These are phyloP conservation scores for Glaucidium brasilianum DNA, from an alignment of 2,113 vertebrate species.

Conservation along the genomic window DNA sequence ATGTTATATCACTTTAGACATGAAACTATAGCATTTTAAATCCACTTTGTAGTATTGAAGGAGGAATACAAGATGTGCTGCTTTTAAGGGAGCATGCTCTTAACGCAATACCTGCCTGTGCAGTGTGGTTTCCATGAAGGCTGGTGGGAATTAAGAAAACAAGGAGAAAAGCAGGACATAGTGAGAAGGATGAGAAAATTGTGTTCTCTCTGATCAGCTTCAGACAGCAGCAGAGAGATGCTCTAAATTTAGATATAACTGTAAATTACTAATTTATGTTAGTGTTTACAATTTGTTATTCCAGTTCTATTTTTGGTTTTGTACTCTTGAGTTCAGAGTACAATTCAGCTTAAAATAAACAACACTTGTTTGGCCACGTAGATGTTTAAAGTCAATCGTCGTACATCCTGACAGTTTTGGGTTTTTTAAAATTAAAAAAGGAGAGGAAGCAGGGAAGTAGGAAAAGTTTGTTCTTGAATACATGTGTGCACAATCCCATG, in stretches of 20 bases:
- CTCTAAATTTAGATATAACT: not conserved
- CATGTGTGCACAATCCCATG: accelerated
- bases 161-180: not conserved
- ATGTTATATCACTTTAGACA: not conserved
- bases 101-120: not conserved
- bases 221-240: not conserved
- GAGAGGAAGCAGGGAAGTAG: not conserved
- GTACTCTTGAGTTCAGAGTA: not conserved
- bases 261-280: not conserved
- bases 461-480: not conserved
- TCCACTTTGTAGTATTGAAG: not conserved
- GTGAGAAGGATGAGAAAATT: not conserved
- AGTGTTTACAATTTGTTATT: not conserved
- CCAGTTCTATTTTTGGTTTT: not conserved
- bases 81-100: not conserved
- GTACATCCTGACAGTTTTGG: not conserved
- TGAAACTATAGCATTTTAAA: not conserved
- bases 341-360: not conserved
- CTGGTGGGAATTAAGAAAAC: not conserved
- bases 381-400: not conserved
- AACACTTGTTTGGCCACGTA: not conserved
- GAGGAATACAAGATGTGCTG: not conserved
- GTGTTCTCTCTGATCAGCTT: not conserved
- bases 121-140: not conserved
- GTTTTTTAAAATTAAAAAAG: not conserved